Evolutionary conservation across 2,888 invertebrate species (phyloP).

Genomic region (Eueremaeus valkanovi): DNA sequence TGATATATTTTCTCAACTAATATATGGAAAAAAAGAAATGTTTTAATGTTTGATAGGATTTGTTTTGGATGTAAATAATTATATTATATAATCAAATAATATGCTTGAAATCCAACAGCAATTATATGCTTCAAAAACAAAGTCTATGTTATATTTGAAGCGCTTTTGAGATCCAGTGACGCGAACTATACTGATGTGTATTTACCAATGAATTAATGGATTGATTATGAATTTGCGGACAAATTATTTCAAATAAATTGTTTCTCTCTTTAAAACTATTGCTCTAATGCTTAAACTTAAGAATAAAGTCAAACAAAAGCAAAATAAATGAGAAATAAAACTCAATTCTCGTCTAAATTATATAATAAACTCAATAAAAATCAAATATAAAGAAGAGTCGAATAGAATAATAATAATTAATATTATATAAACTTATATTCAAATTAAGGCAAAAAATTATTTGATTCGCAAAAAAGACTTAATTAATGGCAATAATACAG

Average conservation of each 20-base stretch:
- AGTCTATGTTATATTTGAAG: slow-evolving; percentile 3
- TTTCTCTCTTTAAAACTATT: not conserved
- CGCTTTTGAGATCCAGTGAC: slow-evolving; percentile 17
- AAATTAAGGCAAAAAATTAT: not conserved
- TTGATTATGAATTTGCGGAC: not conserved
- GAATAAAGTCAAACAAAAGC: not conserved
- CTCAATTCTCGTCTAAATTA: not conserved
- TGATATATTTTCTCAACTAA: slow-evolving; percentile 13
- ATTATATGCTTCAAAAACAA: not conserved
- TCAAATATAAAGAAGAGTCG: not conserved
- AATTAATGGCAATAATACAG: not conserved
- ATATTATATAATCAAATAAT: not conserved
- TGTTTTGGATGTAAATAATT: slow-evolving; percentile 5
- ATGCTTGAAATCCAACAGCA: not conserved
- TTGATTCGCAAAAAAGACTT: not conserved
- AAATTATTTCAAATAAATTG: not conserved
- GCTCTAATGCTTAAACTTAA: too few species aligned
- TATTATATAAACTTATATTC: not conserved
- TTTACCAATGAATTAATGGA: slow-evolving; percentile 9
- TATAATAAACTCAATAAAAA: too few species aligned
- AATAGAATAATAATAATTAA: not conserved
- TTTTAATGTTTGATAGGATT: not conserved
- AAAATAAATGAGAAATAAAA: not conserved
- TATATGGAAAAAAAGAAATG: not conserved
- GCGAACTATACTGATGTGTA: not conserved